Conservation (phyloP, 92 coral and sea anemone species). For the Hydrozoanthus gracilis region DNA sequence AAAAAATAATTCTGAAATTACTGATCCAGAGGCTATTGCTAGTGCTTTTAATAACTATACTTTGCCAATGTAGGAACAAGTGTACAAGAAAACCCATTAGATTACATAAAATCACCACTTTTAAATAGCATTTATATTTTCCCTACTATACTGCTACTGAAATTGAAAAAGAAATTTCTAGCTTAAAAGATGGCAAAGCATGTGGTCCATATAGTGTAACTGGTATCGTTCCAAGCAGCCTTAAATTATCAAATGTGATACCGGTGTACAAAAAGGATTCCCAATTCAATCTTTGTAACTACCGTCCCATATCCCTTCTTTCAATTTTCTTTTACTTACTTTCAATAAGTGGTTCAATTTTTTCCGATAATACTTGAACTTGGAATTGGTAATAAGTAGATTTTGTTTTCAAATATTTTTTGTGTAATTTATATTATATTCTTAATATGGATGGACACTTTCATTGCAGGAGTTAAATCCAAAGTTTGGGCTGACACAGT, state of each 20-base stretch:
- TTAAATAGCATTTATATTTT: background rate
- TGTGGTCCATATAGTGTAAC: background rate
- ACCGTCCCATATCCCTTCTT: background rate
- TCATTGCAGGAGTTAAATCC: constrained; percentile 53
- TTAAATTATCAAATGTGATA: too few species aligned
- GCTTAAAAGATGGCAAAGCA: background rate
- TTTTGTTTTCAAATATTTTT: constrained; percentile 53
- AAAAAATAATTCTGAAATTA: constrained; percentile 27
- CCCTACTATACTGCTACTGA: background rate
- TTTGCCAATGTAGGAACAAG: background rate
- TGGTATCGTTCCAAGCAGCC: too few species aligned
- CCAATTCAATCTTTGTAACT: background rate
- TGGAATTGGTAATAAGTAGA: constrained; percentile 55
- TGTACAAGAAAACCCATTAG: background rate
- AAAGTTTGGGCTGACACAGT: constrained; percentile 47
- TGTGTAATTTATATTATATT: constrained; percentile 41
- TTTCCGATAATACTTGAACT: constrained; percentile 59
- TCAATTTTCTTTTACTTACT: too few species aligned
- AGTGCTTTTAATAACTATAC: constrained; percentile 4
- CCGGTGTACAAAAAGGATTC: background rate
- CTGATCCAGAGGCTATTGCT: constrained; percentile 34
- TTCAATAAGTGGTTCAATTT: too few species aligned
- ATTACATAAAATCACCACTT: background rate
- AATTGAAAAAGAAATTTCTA: too few species aligned
- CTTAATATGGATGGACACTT: constrained; percentile 45